Percentiles rank a stretch among this genome's conserved stretches.
Conservation (phyloP, 2,888 invertebrate genomes). For the Ennomos fuscantarius region DNA sequence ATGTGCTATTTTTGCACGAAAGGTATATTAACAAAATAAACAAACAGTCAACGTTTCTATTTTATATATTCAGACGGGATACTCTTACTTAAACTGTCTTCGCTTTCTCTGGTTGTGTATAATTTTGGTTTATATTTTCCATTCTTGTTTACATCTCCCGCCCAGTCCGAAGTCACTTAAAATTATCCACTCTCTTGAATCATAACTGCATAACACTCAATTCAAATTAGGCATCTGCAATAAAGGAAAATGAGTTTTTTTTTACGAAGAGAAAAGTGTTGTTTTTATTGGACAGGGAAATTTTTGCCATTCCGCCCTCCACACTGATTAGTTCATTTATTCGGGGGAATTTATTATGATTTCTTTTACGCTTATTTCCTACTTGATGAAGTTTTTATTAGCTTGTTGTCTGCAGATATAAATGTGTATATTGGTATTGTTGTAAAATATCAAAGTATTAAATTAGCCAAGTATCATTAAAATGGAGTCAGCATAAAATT, state of each 20-base stretch:
- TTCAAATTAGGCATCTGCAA: conserved; percentile 82
- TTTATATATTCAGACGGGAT: too few relatives aligned
- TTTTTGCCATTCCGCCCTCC: conserved; percentile 57
- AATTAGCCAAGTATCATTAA: too few relatives aligned
- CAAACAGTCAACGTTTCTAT: too few relatives aligned
- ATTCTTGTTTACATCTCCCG: conserved; percentile 18
- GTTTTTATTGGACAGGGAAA: conserved; percentile 77
- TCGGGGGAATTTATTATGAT: conserved; percentile 78
- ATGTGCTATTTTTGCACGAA: too few relatives aligned
- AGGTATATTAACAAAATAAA: too few relatives aligned
- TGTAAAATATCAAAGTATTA: too few relatives aligned
- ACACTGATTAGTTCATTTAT: conserved; percentile 80
- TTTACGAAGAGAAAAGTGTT: conserved; percentile 78
- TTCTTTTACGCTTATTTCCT: conserved; percentile 67
- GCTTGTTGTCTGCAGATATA: conserved; percentile 23
- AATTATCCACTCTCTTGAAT: conserved; percentile 82
- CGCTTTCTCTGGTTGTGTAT: not conserved
- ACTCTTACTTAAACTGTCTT: too few relatives aligned
- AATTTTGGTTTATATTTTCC: conserved; percentile 5
- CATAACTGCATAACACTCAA: conserved; percentile 84
- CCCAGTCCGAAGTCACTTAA: conserved; percentile 62
- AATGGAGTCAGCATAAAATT: too few relatives aligned
- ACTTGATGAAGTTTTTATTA: conserved; percentile 57
- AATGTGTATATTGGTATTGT: not conserved
- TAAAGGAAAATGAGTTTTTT: conserved; percentile 82